Evolutionary conservation across 2,888 invertebrate species (phyloP), one percentile per base, ranked within the genome.

Genomic region (Ophion ellenae): DNA sequence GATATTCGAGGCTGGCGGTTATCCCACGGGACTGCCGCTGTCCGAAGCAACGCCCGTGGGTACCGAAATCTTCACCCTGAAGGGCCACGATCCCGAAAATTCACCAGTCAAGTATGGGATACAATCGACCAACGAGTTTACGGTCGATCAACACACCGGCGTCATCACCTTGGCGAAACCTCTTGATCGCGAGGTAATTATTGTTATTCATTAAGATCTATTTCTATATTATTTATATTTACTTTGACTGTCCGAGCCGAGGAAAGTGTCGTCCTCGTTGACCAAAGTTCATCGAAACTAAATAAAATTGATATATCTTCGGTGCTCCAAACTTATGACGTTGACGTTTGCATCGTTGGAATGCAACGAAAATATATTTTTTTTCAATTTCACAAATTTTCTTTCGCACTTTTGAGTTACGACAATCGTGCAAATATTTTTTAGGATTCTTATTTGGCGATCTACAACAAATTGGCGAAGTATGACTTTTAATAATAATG

Each of bases 21-120:
- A 93, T 86, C 94, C 94, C n/a, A 88, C 90, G 84, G 94, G 94
- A 20, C 86, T 93, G 76, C 90, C 97, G 7, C 94, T 98, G 20
- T 96, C 96, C 6, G 98, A 98, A 94, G 96, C 96, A 91, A 97
- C 97, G 10, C 96, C 97, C 2, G 96, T 98, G 6, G 98, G 98
- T 0, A 95, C 96, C 7, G 95, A 96, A 2, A 97, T 98, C n/a
- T 97, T 97, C 94, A 96, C 95, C 17, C 94, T 98, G 76, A 96
- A 97, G 91, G 98, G 97, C 9, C 95, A 96, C 61, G 98, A 98
- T 95, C 98, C 98, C 0, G 98, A 98, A 92, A 96, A 96, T 69
- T 95, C 97, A 53, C 95, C 96, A 61, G 96, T 97, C 84, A 95
- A 96, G 90, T 96, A 95, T 93, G 97, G 97, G 75, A 95, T 97